Conservation (phyloP, 2,888 invertebrate species). For the Nesidiocoris tenuis region DNA sequence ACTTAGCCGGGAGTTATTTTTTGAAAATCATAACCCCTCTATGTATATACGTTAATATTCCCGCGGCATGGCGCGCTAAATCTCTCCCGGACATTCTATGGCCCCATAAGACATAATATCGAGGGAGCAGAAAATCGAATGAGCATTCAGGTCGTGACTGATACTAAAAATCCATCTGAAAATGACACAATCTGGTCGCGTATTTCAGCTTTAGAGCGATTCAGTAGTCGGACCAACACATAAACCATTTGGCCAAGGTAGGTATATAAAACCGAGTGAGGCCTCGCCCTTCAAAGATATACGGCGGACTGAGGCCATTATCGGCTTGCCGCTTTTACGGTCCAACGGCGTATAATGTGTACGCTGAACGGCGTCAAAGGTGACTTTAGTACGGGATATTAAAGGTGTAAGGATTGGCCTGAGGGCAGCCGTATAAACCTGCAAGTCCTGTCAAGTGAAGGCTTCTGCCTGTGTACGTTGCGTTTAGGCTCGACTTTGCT, state of each 20-base stretch:
- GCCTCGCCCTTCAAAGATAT: background rate
- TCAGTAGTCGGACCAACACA: background rate
- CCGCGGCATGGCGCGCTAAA: no score
- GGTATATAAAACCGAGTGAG: background rate
- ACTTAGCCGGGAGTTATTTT: no score
- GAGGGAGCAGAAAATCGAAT: no score
- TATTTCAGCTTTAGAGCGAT: background rate
- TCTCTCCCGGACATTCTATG: no score
- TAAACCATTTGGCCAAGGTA: background rate
- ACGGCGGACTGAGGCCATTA: slow-evolving; percentile 15
- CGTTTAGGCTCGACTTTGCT: background rate
- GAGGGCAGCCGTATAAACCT: slow-evolving; percentile 42
- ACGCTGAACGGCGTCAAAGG: slow-evolving; percentile 40
- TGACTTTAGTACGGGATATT: slow-evolving; percentile 40
- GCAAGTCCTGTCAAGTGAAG: slow-evolving; percentile 20
- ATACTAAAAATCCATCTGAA: background rate
- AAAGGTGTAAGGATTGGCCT: slow-evolving; percentile 44
- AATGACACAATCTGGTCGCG: background rate
- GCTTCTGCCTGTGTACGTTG: background rate
- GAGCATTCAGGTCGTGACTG: background rate
- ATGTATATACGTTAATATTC: no score
- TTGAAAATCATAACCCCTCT: no score
- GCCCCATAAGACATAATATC: no score
- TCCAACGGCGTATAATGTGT: slow-evolving; percentile 39
- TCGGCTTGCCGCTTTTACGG: slow-evolving; percentile 20